These are phyloP conservation scores for Frankliniella intonsa DNA, from an alignment of 2,888 invertebrate genomes.

Conservation along the genomic window DNA sequence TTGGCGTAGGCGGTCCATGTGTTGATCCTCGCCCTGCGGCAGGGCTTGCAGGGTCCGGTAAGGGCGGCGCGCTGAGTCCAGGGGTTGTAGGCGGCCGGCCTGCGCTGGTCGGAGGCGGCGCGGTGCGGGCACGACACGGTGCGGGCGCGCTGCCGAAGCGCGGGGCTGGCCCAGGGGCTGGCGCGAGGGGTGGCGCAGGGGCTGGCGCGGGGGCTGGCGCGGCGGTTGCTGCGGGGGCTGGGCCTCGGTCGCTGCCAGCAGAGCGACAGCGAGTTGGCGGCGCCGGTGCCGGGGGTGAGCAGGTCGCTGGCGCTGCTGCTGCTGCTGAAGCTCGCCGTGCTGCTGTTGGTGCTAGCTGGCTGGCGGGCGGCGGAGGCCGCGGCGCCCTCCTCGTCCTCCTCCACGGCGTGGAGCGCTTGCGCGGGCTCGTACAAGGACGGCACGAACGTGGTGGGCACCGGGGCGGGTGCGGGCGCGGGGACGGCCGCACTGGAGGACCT, in stretches of 20 bases:
- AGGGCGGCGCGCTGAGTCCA: neutral
- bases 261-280: neutral
- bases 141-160: neutral
- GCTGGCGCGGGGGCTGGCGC: neutral
- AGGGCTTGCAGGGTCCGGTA: neutral
- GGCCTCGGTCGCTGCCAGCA: too few relatives aligned
- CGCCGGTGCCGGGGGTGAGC: neutral
- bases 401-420: too few relatives aligned
- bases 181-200: neutral
- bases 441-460: neutral
- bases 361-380: neutral
- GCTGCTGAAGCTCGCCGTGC: constrained; percentile 11
- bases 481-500: neutral
- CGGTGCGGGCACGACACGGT: neutral
- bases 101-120: too few relatives aligned
- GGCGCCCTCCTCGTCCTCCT: neutral
- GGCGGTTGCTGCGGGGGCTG: too few relatives aligned
- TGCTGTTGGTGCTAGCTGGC: neutral
- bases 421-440: too few relatives aligned
- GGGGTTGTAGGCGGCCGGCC: too few relatives aligned
- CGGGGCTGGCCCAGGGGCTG: neutral
- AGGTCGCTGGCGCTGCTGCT: neutral
- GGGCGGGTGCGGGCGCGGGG: neutral
- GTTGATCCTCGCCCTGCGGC: neutral
- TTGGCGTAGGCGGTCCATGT: neutral